phyloP scores from a whole-genome alignment of 2,113 vertebrate species.

The Felis catus region F.catus_Fca126_mat1.0 CM031421.1:68372501-68373000 shows the following conservation, averaged over 20 bases:
- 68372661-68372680: not conserved
- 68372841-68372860: not conserved
- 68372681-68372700: slow-evolving; percentile 22
- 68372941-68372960: slow-evolving; percentile 99
- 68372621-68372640: not conserved
- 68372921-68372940: slow-evolving; percentile 98
- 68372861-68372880: slow-evolving; percentile 50
- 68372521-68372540: slow-evolving; percentile 16
- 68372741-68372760: slow-evolving; percentile 92
- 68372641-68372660: not conserved
- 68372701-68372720: slow-evolving; percentile 25
- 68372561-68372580: not conserved
- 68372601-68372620: not conserved
- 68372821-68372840: not conserved
- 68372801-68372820: slow-evolving; percentile 37
- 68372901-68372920: slow-evolving; percentile 99
- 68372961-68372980: slow-evolving; percentile 98
- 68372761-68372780: slow-evolving; percentile 93
- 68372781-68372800: slow-evolving; percentile 98
- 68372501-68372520: not conserved
- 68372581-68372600: not conserved
- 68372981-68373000: slow-evolving; percentile 99
- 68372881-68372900: slow-evolving; percentile 94
- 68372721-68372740: slow-evolving; percentile 56
- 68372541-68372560: not conserved